phyloP scores from a whole-genome alignment of 2,797 vertebrate genomes.

The Acipenser ruthenus region DNA sequence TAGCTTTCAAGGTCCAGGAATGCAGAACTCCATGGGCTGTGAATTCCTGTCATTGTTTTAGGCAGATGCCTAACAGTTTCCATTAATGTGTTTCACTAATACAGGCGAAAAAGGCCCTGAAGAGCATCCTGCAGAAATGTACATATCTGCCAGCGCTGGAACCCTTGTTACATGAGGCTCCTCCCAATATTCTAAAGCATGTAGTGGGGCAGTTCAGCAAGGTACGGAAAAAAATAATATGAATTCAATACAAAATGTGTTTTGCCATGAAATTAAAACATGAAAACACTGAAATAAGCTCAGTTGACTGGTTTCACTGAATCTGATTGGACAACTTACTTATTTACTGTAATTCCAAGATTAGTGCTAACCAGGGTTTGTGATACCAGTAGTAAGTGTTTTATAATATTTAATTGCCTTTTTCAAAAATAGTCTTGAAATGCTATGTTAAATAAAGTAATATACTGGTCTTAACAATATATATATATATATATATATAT shows the following conservation, averaged over 20 bases:
- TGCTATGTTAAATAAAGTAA: too few species aligned
- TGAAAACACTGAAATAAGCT: too few species aligned
- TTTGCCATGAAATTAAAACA: too few species aligned
- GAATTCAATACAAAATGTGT: slow-evolving; percentile 12
- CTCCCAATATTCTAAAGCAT: slow-evolving; percentile 83
- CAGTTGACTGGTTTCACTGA: too few species aligned
- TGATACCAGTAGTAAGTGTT: too few species aligned
- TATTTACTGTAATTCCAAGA: too few species aligned
- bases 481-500: too few species aligned
- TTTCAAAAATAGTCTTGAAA: too few species aligned
- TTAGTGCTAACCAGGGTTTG: too few species aligned
- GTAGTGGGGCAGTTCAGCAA: slow-evolving; percentile 89
- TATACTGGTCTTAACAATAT: too few species aligned
- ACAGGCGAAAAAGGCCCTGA: slow-evolving; percentile 84
- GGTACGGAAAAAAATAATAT: slow-evolving; percentile 49
- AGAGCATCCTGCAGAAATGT: slow-evolving; percentile 85
- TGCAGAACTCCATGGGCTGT: slow-evolving; percentile 8
- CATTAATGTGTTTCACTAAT: slow-evolving; percentile 44
- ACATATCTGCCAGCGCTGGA: slow-evolving; percentile 79
- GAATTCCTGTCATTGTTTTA: slow-evolving; percentile 32
- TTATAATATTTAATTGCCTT: too few species aligned
- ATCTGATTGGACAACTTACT: too few species aligned
- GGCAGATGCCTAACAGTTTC: slow-evolving; percentile 24
- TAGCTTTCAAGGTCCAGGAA: slow-evolving; percentile 28
- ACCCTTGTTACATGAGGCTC: slow-evolving; percentile 78